phyloP scores from a whole-genome alignment of 2,888 invertebrate species.

The Synergus umbraculus region DNA sequence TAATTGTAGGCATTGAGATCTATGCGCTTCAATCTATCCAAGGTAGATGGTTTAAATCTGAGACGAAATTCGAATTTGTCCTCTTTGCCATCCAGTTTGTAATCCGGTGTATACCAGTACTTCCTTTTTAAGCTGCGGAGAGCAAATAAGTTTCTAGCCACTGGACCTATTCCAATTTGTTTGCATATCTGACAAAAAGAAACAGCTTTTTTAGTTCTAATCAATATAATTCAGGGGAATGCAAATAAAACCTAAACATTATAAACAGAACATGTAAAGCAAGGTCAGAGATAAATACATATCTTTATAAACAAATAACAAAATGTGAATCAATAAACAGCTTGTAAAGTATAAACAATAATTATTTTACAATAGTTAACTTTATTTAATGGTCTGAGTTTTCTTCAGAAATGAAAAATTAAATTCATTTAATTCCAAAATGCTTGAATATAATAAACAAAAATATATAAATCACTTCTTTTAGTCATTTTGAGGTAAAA shows the following conservation, averaged over 20 bases:
- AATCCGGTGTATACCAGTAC: constrained; percentile 85
- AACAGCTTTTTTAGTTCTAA: constrained; percentile 4
- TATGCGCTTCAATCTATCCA: constrained; percentile 82
- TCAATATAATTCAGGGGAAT: background rate
- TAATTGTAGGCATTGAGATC: constrained; percentile 90
- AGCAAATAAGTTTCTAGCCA: constrained; percentile 88
- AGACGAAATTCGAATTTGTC: constrained; percentile 87
- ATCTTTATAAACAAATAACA: background rate
- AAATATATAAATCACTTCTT: background rate
- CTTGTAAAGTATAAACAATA: constrained; percentile 15
- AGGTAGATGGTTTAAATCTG: constrained; percentile 86
- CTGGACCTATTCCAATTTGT: constrained; percentile 85
- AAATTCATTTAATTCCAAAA: background rate
- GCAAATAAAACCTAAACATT: background rate
- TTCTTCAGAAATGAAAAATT: background rate
- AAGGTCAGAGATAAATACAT: no score
- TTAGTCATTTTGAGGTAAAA: background rate
- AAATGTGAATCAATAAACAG: background rate
- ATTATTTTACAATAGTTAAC: constrained; percentile 17
- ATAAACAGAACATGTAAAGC: no score
- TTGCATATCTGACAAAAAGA: constrained; percentile 81
- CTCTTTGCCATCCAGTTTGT: constrained; percentile 78
- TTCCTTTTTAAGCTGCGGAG: constrained; percentile 83
- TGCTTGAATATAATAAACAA: background rate
- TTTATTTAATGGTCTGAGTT: background rate